Evolutionary conservation across 2,888 invertebrate genomes (phyloP).

Genomic region (Pyrgus malvae): DNA sequence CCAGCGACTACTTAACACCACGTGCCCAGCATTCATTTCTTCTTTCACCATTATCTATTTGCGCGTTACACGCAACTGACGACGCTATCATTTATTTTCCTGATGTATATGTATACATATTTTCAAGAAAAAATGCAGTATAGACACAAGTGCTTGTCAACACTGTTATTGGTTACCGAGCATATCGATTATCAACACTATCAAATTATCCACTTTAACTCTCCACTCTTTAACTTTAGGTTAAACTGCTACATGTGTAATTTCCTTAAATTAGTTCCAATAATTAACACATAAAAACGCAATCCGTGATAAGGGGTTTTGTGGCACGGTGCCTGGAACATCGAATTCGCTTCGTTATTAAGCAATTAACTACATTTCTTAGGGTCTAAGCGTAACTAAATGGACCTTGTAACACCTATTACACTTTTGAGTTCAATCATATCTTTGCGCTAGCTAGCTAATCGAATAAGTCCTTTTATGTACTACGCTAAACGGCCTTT

Average conservation of each 20-base stretch:
- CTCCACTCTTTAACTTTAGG: too few relatives aligned
- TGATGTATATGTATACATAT: too few relatives aligned
- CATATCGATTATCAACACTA: not conserved
- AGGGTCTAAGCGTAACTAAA: slow-evolving; percentile 17
- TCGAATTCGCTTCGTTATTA: slow-evolving; percentile 26
- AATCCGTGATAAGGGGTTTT: slow-evolving; percentile 26
- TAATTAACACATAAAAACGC: slow-evolving; percentile 28
- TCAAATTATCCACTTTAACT: not conserved
- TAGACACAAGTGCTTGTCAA: too few relatives aligned
- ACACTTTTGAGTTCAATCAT: not conserved
- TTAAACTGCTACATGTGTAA: not conserved
- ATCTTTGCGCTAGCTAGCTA: not conserved
- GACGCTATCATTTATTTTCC: too few relatives aligned
- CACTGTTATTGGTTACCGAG: too few relatives aligned
- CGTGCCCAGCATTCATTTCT: too few relatives aligned
- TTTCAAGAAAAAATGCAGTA: too few relatives aligned
- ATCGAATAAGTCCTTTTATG: slow-evolving; percentile 11
- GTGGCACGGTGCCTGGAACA: slow-evolving; percentile 19
- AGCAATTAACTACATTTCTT: slow-evolving; percentile 25
- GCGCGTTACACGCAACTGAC: too few relatives aligned
- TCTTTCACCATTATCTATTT: too few relatives aligned
- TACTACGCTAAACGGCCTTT: not conserved
- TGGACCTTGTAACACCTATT: slow-evolving; percentile 23
- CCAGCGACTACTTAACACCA: too few relatives aligned
- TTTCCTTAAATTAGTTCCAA: slow-evolving; percentile 21